Conservation (phyloP, 1,140 invertebrate species). For the Linepithema humile region DNA sequence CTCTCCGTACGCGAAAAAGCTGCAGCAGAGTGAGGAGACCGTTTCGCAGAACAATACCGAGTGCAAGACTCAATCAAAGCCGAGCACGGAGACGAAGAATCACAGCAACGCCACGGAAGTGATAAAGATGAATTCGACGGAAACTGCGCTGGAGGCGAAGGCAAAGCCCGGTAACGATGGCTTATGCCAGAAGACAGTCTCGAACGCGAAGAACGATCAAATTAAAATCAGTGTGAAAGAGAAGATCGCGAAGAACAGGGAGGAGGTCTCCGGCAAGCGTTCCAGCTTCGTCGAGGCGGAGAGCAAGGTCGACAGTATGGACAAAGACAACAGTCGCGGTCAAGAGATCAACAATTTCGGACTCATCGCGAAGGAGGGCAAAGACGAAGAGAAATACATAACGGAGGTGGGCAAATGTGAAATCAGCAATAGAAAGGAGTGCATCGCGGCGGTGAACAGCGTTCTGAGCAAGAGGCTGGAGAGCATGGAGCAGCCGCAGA, state of each 20-base stretch:
- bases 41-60: conserved; percentile 51
- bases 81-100: conserved; percentile 17
- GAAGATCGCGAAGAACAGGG: conserved; percentile 75
- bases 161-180: conserved; percentile 60
- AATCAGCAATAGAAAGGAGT: conserved; percentile 16
- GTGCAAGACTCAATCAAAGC: conserved; percentile 52
- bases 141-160: conserved; percentile 53
- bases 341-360: conserved; percentile 12
- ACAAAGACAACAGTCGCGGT: conserved; percentile 33
- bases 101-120: neutral
- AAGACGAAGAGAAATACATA: conserved; percentile 60
- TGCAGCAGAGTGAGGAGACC: conserved; percentile 65
- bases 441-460: conserved; percentile 44
- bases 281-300: conserved; percentile 74
- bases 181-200: conserved; percentile 75
- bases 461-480: conserved; percentile 49
- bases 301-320: conserved; percentile 65
- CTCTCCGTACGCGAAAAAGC: conserved; percentile 73
- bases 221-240: conserved; percentile 76
- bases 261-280: conserved; percentile 76
- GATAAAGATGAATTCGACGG: conserved; percentile 49
- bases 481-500: conserved; percentile 73
- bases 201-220: conserved; percentile 79
- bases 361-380: conserved; percentile 19
- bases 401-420: conserved; percentile 30